Percentiles rank a stretch among this genome's conserved stretches.
phyloP scores from a whole-genome alignment of 2,113 vertebrate species.

The Pleuronectes platessa region DNA sequence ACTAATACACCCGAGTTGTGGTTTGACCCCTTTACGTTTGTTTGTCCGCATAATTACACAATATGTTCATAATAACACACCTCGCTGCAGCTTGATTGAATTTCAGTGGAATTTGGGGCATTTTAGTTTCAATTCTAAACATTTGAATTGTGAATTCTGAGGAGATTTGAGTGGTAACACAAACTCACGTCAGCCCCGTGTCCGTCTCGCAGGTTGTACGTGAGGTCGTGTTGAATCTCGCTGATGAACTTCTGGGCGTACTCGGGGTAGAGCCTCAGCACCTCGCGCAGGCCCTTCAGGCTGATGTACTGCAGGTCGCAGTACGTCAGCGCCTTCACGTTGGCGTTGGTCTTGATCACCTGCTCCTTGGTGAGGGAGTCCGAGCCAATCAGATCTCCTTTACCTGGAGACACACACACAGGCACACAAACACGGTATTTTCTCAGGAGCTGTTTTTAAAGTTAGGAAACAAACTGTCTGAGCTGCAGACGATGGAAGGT shows the following conservation, averaged over 20 bases:
- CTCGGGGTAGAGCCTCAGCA: conserved; percentile 85
- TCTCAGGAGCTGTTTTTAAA: too few relatives aligned
- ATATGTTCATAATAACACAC: too few relatives aligned
- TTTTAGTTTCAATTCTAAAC: neutral
- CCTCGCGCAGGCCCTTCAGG: conserved; percentile 85
- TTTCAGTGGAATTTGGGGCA: too few relatives aligned
- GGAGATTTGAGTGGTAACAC: neutral
- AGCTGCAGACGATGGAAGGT: too few relatives aligned
- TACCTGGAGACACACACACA: conserved; percentile 68
- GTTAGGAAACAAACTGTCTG: too few relatives aligned
- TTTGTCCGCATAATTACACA: too few relatives aligned
- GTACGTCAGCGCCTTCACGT: conserved; percentile 88
- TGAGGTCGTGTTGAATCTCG: conserved; percentile 88
- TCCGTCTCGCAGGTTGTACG: conserved; percentile 86
- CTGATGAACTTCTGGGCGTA: conserved; percentile 87
- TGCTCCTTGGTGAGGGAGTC: conserved; percentile 86
- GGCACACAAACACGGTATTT: neutral
- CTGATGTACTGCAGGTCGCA: conserved; percentile 88
- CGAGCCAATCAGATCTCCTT: conserved; percentile 86
- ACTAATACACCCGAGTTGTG: too few relatives aligned
- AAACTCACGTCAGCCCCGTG: conserved; percentile 81
- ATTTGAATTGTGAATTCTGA: too few relatives aligned
- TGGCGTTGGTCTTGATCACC: conserved; percentile 88
- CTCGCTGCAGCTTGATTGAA: too few relatives aligned
- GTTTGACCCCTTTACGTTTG: too few relatives aligned